A percentile compares a stretch with the other conserved stretches of the same genome.
These are phyloP conservation scores for Choristoneura rosaceana DNA, from an alignment of 2,888 invertebrate species.

Conservation along the genomic window DNA sequence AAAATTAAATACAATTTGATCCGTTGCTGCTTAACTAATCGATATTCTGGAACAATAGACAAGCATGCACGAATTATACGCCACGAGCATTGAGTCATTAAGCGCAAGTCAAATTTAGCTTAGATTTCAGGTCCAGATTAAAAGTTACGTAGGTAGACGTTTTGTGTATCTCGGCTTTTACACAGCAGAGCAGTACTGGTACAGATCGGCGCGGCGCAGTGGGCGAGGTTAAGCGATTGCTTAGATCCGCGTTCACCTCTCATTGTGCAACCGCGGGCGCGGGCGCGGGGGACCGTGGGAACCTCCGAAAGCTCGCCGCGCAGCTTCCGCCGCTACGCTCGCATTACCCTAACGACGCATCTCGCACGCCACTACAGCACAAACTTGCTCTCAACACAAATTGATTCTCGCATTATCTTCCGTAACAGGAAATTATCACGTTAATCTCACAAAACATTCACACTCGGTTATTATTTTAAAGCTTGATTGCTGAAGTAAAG, in stretches of 20 bases:
- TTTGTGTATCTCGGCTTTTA: conserved; percentile 30
- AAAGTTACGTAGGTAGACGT: background rate
- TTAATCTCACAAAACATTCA: conserved; percentile 59
- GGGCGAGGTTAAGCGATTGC: conserved; percentile 86
- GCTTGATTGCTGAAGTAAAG: conserved; percentile 40
- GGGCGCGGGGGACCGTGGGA: conserved; percentile 77
- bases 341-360: conserved; percentile 78
- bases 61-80: background rate
- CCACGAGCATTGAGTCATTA: background rate
- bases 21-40: no score
- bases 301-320: conserved; percentile 82
- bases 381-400: conserved; percentile 65
- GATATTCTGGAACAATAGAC: no score
- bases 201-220: conserved; percentile 66
- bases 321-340: conserved; percentile 80
- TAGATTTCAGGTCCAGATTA: conserved; percentile 11
- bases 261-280: conserved; percentile 76
- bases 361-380: conserved; percentile 67
- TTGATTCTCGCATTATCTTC: conserved; percentile 75
- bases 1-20: no score
- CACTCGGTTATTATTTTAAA: conserved; percentile 41
- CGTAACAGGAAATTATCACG: conserved; percentile 74
- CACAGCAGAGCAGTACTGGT: conserved; percentile 41
- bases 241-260: conserved; percentile 85
- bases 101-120: background rate